These are phyloP conservation scores for Drosophila quadrilineata DNA, from an alignment of 1,140 invertebrate genomes.

Conservation along the genomic window DNA sequence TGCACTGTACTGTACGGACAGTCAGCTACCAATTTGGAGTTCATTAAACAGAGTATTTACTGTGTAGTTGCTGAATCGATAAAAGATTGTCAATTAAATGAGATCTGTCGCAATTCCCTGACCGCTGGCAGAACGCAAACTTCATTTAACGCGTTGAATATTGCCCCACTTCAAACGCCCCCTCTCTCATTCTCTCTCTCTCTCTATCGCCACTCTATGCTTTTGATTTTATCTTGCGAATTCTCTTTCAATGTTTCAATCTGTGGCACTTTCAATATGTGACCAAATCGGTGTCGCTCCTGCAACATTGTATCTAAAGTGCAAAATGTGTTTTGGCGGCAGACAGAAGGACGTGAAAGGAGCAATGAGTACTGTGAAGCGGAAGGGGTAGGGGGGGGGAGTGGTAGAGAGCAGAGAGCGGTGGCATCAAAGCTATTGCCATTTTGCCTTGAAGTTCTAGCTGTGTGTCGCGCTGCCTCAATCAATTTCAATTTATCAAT, in stretches of 20 bases:
- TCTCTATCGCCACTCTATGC: no score
- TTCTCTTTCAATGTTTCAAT: no score
- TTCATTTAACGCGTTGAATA: conserved; percentile 26
- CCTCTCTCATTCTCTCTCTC: no score
- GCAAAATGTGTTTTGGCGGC: conserved; percentile 39
- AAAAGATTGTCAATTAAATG: conserved; percentile 63
- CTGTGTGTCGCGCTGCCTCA: conserved; percentile 51
- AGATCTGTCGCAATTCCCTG: conserved; percentile 18
- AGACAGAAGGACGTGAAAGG: no score
- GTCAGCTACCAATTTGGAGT: neutral
- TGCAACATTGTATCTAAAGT: conserved; percentile 26
- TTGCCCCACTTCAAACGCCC: conserved; percentile 33
- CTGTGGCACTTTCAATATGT: conserved; percentile 50
- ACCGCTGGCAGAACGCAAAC: conserved; percentile 9
- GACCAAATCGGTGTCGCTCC: neutral
- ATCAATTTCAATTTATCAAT: conserved; percentile 80
- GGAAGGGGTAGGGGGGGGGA: no score
- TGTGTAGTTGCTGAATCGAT: no score
- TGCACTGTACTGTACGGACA: neutral
- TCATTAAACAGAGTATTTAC: conserved; percentile 1
- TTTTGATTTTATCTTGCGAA: no score
- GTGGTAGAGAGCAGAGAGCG: no score
- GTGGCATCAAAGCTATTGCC: no score
- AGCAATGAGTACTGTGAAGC: no score
- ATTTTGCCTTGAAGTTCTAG: conserved; percentile 25